Evolutionary conservation across 2,113 vertebrate genomes (phyloP).

Genomic region (human): DNA sequence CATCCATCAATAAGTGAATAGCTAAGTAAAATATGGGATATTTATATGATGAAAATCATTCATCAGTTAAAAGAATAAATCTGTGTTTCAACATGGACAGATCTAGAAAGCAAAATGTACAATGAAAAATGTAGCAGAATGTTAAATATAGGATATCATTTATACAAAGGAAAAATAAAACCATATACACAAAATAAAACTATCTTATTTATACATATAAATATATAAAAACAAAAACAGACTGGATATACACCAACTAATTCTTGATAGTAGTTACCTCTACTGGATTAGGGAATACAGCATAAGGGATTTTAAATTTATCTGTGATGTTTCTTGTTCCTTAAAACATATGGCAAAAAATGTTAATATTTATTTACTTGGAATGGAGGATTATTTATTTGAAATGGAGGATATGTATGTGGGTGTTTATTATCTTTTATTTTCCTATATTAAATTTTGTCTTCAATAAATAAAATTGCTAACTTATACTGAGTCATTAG

Average conservation of each 20-base stretch:
- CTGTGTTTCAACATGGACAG: not conserved
- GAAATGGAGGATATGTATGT: not conserved
- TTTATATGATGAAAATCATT: not conserved
- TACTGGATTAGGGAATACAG: not conserved
- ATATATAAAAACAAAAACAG: not conserved
- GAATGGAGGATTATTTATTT: not conserved
- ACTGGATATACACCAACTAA: not conserved
- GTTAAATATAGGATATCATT: not conserved
- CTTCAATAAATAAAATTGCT: conserved; percentile 27
- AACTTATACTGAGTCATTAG: not conserved
- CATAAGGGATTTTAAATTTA: not conserved
- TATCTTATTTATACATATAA: not conserved
- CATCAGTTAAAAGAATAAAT: not conserved
- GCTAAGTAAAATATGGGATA: not conserved
- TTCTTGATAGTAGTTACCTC: not conserved
- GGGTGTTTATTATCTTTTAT: not conserved
- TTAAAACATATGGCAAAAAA: not conserved
- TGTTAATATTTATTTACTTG: conserved; percentile 8
- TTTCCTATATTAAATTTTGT: conserved; percentile 34
- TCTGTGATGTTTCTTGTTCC: not conserved
- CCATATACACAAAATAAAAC: not conserved
- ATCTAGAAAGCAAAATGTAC: conserved; percentile 13
- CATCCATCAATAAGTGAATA: not conserved
- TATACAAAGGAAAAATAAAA: conserved; percentile 23
- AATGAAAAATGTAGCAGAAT: not conserved